Conservation (phyloP, 2,888 invertebrate genomes). For the Rotaria socialis region DNA sequence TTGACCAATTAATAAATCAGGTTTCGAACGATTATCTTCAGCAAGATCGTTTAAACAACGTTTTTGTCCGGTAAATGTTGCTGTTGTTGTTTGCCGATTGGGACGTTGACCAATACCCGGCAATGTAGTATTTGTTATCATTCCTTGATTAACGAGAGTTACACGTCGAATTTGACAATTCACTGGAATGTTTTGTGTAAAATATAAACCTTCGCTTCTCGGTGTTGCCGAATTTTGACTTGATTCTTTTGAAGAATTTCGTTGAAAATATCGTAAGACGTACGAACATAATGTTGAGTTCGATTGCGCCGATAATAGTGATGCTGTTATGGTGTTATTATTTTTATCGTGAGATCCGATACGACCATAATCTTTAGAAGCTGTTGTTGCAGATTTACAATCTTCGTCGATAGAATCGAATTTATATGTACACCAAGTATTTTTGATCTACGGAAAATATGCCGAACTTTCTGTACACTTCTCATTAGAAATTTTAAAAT, state of each 20-base stretch:
- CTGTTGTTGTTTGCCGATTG: neutral
- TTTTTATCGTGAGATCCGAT: neutral
- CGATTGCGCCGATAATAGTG: neutral
- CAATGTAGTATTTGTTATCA: neutral
- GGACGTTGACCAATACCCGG: neutral
- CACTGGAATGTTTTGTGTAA: neutral
- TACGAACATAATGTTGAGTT: neutral
- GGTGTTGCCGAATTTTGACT: neutral
- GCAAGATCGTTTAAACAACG: neutral
- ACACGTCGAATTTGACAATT: neutral
- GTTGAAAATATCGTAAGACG: neutral
- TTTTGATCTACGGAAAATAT: neutral
- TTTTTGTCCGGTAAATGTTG: conserved; percentile 12
- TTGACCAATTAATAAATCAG: neutral
- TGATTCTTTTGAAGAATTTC: neutral
- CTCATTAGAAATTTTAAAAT: no score
- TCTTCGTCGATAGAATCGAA: neutral
- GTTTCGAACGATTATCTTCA: neutral
- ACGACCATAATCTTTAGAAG: neutral
- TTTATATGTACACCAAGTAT: neutral
- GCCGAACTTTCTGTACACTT: no score
- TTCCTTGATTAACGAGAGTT: neutral
- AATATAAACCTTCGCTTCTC: neutral
- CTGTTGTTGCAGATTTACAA: neutral
- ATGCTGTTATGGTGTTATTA: neutral